Percentiles rank a stretch among this genome's conserved stretches.
phyloP scores from a whole-genome alignment of 2,113 vertebrate genomes.

The Murina feae region DNA sequence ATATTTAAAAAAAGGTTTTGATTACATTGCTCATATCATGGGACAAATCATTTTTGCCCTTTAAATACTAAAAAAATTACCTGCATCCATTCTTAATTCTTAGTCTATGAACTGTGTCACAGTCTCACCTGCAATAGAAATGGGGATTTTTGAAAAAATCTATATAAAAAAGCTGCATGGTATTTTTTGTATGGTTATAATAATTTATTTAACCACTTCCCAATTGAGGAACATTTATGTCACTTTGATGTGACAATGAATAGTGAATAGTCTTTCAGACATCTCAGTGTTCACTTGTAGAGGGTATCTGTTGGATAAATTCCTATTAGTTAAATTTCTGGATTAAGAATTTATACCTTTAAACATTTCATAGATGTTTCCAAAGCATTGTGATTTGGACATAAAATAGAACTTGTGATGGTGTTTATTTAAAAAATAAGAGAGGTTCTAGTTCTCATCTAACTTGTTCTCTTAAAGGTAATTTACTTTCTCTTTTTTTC shows the following conservation, averaged over 20 bases:
- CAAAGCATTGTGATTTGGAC: neutral
- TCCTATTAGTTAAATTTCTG: slow-evolving; percentile 17
- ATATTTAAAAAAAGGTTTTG: neutral
- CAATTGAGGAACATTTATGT: neutral
- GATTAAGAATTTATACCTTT: neutral
- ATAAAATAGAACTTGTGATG: neutral
- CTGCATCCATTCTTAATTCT: neutral
- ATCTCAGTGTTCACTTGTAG: neutral
- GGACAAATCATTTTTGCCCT: neutral
- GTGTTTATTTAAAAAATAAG: neutral
- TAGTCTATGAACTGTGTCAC: neutral
- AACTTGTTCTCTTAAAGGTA: neutral
- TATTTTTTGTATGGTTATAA: neutral
- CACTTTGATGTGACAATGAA: neutral
- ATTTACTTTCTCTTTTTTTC: slow-evolving; percentile 8
- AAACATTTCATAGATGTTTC: neutral
- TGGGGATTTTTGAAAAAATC: neutral
- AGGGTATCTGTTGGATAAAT: neutral
- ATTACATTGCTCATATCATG: neutral
- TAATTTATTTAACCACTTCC: neutral
- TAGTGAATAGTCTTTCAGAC: neutral
- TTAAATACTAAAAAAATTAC: neutral
- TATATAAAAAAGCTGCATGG: neutral
- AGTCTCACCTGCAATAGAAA: neutral
- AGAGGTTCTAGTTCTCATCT: neutral